Evolutionary conservation across 2,888 invertebrate species (phyloP).

Genomic region (Choristoneura rosaceana): DNA sequence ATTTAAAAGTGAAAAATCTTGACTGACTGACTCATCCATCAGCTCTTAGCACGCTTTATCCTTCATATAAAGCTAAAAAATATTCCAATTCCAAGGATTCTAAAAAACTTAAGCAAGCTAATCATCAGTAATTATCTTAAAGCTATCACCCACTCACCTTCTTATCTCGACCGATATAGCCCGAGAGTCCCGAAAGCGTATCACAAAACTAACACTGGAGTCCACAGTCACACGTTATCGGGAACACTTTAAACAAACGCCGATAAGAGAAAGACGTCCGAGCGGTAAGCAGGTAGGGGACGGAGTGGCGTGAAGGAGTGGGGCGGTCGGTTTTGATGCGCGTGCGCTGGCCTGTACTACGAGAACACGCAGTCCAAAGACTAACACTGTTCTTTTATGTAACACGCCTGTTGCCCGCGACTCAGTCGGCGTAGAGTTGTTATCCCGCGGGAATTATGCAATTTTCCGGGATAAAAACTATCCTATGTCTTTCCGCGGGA

Average conservation of each 20-base stretch:
- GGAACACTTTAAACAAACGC: conserved; percentile 20
- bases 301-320: conserved; percentile 61
- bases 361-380: conserved; percentile 16
- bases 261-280: conserved; percentile 58
- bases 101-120: conserved; percentile 44
- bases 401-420: not conserved
- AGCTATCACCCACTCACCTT: conserved; percentile 81
- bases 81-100: conserved; percentile 14
- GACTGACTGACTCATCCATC: no score
- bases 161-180: conserved; percentile 77
- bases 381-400: not conserved
- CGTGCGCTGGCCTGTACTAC: conserved; percentile 51
- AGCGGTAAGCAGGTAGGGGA: conserved; percentile 55
- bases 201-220: conserved; percentile 73
- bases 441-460: no score
- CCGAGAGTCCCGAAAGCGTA: conserved; percentile 65
- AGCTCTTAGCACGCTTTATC: not conserved
- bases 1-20: no score
- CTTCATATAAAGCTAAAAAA: not conserved
- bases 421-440: no score
- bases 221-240: conserved; percentile 43
- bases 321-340: conserved; percentile 59
- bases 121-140: conserved; percentile 72
- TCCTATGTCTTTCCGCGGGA: no score
- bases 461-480: no score